These are phyloP conservation scores for Ariolimax columbianus DNA, from an alignment of 2,888 invertebrate genomes.

Conservation along the genomic window DNA sequence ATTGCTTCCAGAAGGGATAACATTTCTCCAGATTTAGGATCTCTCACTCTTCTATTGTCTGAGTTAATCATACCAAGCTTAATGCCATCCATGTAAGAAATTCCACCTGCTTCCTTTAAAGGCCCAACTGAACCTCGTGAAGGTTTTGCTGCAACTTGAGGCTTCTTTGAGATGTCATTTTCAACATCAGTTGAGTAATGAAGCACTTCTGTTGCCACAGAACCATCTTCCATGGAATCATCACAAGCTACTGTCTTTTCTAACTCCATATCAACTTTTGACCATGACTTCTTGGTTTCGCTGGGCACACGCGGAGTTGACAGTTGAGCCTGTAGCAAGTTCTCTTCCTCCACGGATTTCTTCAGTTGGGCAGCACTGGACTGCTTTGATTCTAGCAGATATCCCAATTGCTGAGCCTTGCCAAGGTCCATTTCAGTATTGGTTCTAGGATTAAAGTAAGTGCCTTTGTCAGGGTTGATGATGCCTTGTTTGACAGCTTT, in stretches of 20 bases:
- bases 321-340: constrained; percentile 55
- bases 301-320: constrained; percentile 50
- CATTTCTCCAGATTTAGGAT: constrained; percentile 88
- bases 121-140: neutral
- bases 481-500: constrained; percentile 72
- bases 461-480: constrained; percentile 82
- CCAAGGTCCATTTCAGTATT: constrained; percentile 88
- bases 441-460: constrained; percentile 89
- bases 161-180: constrained; percentile 28
- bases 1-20: constrained; percentile 91
- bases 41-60: constrained; percentile 83
- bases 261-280: constrained; percentile 70
- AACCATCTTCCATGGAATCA: constrained; percentile 55
- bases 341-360: constrained; percentile 61
- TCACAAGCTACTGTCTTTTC: constrained; percentile 63
- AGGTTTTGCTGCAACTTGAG: constrained; percentile 61
- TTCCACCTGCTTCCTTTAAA: constrained; percentile 52
- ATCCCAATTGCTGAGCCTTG: constrained; percentile 89
- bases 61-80: constrained; percentile 84
- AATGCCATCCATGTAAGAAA: constrained; percentile 85
- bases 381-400: constrained; percentile 69
- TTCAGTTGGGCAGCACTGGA: constrained; percentile 68
- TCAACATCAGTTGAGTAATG: constrained; percentile 68
- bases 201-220: constrained; percentile 67
- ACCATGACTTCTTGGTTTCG: constrained; percentile 58